A percentile compares a stretch with the other conserved stretches of the same genome.
These are phyloP conservation scores for Lamellibrachia columna DNA, from an alignment of 2,888 invertebrate species.

Conservation along the genomic window DNA sequence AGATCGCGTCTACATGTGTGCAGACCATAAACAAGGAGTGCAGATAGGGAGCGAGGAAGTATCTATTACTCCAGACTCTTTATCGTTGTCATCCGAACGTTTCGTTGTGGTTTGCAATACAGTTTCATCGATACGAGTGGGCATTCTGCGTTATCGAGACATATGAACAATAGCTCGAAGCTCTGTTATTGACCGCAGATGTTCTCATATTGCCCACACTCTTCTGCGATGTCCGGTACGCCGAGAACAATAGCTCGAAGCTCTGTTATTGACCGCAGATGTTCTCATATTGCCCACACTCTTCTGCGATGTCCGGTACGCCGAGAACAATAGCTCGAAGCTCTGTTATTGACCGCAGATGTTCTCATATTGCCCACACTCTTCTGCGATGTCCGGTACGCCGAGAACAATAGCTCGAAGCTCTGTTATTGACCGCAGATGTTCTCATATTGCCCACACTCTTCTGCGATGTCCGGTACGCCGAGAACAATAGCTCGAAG, in stretches of 20 bases:
- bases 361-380: not conserved
- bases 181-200: not conserved
- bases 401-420: not conserved
- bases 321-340: not conserved
- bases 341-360: not conserved
- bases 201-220: not conserved
- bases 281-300: not conserved
- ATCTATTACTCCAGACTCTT: not conserved
- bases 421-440: not conserved
- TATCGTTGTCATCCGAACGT: not conserved
- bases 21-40: not conserved
- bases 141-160: not conserved
- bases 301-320: not conserved
- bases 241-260: not conserved
- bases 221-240: not conserved
- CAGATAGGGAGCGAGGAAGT: not conserved
- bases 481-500: not conserved
- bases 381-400: not conserved
- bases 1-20: not conserved
- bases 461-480: not conserved
- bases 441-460: not conserved
- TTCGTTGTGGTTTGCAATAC: not conserved
- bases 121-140: not conserved
- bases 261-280: not conserved
- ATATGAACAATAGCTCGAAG: not conserved